Conservation (phyloP, 2,797 vertebrate species). For the Falco berigora region DNA sequence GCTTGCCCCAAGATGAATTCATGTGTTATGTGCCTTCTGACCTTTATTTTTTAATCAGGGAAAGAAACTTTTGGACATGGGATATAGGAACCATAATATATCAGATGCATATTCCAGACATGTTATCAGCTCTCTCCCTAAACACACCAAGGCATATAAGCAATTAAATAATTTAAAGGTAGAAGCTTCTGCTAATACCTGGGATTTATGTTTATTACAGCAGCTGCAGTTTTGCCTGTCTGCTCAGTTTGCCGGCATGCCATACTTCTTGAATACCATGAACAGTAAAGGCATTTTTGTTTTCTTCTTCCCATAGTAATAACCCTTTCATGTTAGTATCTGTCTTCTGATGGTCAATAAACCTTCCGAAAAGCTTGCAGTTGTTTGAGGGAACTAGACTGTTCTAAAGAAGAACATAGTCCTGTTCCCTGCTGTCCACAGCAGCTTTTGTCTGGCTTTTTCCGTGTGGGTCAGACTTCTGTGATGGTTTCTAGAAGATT, state of each 20-base stretch:
- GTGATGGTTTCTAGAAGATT: background rate
- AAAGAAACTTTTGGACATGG: background rate
- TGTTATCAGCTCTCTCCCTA: background rate
- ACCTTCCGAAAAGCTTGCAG: background rate
- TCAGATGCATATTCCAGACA: background rate
- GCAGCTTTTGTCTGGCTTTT: background rate
- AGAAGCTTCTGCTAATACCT: background rate
- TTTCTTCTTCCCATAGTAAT: background rate
- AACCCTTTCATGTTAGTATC: background rate
- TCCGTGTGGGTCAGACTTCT: rapidly evolving
- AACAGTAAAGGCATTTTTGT: background rate
- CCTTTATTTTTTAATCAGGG: background rate
- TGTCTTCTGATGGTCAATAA: background rate
- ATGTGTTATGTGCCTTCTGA: background rate
- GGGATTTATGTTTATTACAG: background rate
- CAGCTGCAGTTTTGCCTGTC: background rate
- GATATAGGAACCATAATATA: background rate
- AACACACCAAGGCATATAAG: background rate
- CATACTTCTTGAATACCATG: background rate
- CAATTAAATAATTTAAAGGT: constrained; percentile 11
- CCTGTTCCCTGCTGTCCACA: background rate
- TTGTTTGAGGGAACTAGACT: background rate
- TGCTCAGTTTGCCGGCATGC: background rate
- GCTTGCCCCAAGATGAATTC: background rate
- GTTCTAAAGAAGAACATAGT: background rate